Conservation (phyloP, 2,113 vertebrate species). For the Rhinichthys klamathensis region DNA sequence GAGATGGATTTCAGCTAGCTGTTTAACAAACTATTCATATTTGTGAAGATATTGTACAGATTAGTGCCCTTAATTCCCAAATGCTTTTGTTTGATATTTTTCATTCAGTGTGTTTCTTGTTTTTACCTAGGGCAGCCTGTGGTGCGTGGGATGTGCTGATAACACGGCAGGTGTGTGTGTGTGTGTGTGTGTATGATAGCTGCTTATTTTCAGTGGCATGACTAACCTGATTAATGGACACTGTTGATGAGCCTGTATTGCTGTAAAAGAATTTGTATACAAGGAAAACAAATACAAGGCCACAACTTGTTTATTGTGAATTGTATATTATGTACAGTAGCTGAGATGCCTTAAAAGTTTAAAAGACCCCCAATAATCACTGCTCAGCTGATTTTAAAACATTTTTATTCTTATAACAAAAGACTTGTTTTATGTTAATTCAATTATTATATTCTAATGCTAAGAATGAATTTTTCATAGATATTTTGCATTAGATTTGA, state of each 20-base stretch:
- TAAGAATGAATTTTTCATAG: background rate
- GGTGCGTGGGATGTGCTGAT: constrained; percentile 45
- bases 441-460: background rate
- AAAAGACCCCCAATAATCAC: background rate
- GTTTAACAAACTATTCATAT: background rate
- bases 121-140: constrained; percentile 22
- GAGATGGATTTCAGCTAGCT: background rate
- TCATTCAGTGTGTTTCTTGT: constrained; percentile 2
- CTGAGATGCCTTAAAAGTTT: background rate
- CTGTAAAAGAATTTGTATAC: background rate
- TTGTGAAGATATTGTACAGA: background rate
- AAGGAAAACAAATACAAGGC: background rate
- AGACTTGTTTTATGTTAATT: background rate
- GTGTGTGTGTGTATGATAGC: constrained; percentile 26
- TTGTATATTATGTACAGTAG: background rate
- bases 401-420: background rate
- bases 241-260: constrained; percentile 19
- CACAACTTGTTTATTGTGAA: background rate
- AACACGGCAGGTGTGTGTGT: constrained; percentile 42
- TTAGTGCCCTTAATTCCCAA: background rate
- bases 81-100: background rate
- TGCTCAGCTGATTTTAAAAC: background rate
- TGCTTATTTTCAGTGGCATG: constrained; percentile 36
- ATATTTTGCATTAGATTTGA: background rate
- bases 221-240: constrained; percentile 40